Evolutionary conservation across 2,888 invertebrate genomes (phyloP).

Genomic region (Diloba caeruleocephala): DNA sequence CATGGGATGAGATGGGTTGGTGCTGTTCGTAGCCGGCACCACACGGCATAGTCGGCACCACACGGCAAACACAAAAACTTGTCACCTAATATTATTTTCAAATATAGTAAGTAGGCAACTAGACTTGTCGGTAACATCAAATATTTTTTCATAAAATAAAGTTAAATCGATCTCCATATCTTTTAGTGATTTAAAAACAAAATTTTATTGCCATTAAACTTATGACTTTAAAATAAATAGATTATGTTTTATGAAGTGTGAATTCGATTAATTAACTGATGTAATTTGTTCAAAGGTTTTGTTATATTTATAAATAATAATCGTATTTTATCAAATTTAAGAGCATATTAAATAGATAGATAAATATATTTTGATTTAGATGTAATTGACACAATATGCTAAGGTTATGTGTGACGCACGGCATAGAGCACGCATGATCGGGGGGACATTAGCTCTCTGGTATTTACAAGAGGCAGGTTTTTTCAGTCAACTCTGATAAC

Average conservation of each 20-base stretch:
- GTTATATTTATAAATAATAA: constrained; percentile 27
- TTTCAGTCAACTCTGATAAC: too few species aligned
- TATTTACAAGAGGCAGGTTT: constrained; percentile 9
- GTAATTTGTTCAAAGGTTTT: constrained; percentile 44
- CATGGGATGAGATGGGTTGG: too few species aligned
- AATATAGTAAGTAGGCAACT: neutral
- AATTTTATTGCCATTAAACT: constrained; percentile 12
- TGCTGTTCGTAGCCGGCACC: too few species aligned
- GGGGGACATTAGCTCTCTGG: constrained; percentile 15
- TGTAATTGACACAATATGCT: constrained; percentile 43
- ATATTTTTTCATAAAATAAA: constrained; percentile 10
- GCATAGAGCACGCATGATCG: constrained; percentile 12
- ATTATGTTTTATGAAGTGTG: constrained; percentile 33
- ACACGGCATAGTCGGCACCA: too few species aligned
- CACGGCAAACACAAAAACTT: too few species aligned
- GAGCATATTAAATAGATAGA: constrained; percentile 38
- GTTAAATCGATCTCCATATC: constrained; percentile 29
- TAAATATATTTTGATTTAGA: too few species aligned
- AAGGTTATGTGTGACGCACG: constrained; percentile 42
- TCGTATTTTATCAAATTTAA: constrained; percentile 42
- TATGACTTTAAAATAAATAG: constrained; percentile 19
- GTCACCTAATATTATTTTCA: constrained; percentile 5
- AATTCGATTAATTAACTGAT: constrained; percentile 50
- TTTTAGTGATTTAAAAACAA: constrained; percentile 17
- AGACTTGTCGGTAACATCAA: neutral